These are phyloP conservation scores for Dendroctonus valens DNA, from an alignment of 1,140 invertebrate genomes.

Conservation along the genomic window DNA sequence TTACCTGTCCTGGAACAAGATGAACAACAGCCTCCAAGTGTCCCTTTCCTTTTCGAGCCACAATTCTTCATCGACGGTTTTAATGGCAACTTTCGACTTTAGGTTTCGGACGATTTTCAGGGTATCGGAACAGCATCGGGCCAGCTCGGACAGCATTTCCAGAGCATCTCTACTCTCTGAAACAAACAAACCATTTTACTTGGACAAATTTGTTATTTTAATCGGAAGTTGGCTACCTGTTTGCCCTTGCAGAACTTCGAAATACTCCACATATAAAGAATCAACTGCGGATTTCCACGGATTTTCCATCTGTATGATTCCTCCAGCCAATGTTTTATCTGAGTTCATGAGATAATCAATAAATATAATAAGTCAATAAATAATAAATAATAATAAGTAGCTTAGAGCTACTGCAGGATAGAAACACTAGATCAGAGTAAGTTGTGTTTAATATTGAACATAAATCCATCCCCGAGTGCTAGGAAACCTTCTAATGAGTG, in stretches of 20 bases:
- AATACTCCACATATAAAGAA: conserved; percentile 59
- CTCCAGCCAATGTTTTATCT: conserved; percentile 49
- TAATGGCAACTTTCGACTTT: conserved; percentile 49
- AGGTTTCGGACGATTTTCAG: conserved; percentile 53
- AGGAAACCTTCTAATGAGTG: no score
- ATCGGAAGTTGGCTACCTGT: conserved; percentile 35
- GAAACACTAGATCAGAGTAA: no score
- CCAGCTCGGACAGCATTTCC: conserved; percentile 58
- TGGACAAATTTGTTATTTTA: not conserved
- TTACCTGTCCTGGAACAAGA: conserved; percentile 73
- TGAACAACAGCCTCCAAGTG: conserved; percentile 81
- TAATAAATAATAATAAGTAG: no score
- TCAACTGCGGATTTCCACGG: conserved; percentile 55
- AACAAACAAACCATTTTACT: conserved; percentile 11
- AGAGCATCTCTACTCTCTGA: conserved; percentile 55
- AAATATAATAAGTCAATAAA: no score
- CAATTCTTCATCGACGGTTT: conserved; percentile 53
- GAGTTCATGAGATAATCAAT: conserved; percentile 41
- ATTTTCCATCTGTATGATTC: conserved; percentile 51
- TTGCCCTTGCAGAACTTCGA: conserved; percentile 58
- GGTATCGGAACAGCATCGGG: conserved; percentile 56
- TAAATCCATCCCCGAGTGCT: no score
- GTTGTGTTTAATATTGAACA: no score
- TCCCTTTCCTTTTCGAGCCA: conserved; percentile 79
- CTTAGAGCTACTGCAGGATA: no score